Conservation (phyloP, 2,113 vertebrate genomes). For the Heliornis fulica region DNA sequence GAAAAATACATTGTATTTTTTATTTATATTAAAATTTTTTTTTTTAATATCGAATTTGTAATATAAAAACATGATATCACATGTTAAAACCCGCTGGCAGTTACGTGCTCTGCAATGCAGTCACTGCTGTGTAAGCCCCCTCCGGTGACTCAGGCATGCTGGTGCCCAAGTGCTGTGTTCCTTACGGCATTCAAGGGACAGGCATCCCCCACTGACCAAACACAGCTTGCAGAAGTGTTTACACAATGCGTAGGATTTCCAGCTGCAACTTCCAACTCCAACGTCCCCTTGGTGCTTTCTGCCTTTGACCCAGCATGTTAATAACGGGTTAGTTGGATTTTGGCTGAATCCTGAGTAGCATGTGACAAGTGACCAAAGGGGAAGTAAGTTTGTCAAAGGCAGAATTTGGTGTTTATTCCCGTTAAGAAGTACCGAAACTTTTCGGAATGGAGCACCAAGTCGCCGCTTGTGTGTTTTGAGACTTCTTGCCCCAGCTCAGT, state of each 20-base stretch:
- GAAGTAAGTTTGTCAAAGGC: background rate
- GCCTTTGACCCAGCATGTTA: background rate
- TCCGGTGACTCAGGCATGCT: background rate
- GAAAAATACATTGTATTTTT: too few species aligned
- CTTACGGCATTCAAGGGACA: background rate
- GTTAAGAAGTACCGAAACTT: background rate
- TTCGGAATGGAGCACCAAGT: background rate
- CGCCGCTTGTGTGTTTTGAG: background rate
- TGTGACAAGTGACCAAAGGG: background rate
- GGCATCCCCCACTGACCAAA: background rate
- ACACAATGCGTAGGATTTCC: background rate
- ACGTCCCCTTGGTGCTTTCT: background rate
- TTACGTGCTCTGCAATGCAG: background rate
- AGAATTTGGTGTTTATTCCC: background rate
- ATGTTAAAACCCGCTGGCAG: background rate
- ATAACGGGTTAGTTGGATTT: background rate
- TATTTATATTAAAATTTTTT: too few species aligned
- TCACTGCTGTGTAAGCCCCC: background rate
- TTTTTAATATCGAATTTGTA: too few species aligned
- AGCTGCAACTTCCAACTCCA: background rate
- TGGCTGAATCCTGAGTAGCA: background rate
- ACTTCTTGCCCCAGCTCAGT: background rate
- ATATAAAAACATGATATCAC: too few species aligned
- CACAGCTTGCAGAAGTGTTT: background rate
- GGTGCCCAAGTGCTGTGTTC: background rate